Percentiles rank a stretch among this genome's conserved stretches.
Evolutionary conservation across 1,140 invertebrate genomes (phyloP).

Genomic region (Mercenaria mercenaria): DNA sequence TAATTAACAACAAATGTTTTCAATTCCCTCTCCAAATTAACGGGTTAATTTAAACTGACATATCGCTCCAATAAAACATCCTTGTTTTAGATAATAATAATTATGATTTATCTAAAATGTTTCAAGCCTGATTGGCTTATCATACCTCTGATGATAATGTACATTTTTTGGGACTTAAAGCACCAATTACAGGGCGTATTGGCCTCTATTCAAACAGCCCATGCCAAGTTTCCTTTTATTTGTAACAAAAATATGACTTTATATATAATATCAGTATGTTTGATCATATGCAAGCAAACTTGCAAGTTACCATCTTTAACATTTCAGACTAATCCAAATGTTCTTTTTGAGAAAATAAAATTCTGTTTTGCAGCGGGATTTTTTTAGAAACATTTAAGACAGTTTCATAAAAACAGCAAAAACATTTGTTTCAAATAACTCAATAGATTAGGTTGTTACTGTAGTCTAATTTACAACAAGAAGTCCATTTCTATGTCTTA

Average conservation of each 20-base stretch:
- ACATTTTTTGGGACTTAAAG: slow-evolving; percentile 28
- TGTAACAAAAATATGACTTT: background rate
- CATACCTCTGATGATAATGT: slow-evolving; percentile 26
- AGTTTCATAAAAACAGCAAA: too few relatives aligned
- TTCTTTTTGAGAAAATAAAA: too few relatives aligned
- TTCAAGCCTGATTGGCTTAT: slow-evolving; percentile 38
- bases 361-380: too few relatives aligned
- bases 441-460: too few relatives aligned
- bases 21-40: slow-evolving; percentile 31
- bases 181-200: slow-evolving; percentile 37
- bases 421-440: too few relatives aligned
- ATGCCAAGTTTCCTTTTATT: slow-evolving; percentile 10
- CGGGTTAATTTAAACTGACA: slow-evolving; percentile 59
- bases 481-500: too few relatives aligned
- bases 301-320: too few relatives aligned
- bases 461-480: too few relatives aligned
- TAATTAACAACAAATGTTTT: slow-evolving; percentile 63
- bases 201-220: slow-evolving; percentile 9
- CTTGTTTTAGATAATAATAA: slow-evolving; percentile 56
- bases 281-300: too few relatives aligned
- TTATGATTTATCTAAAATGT: slow-evolving; percentile 64
- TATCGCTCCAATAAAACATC: slow-evolving; percentile 48
- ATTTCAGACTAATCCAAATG: too few relatives aligned
- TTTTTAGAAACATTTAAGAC: too few relatives aligned
- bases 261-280: too few relatives aligned